Conservation (phyloP, 2,888 invertebrate species). For the Ypsolopha sequella region DNA sequence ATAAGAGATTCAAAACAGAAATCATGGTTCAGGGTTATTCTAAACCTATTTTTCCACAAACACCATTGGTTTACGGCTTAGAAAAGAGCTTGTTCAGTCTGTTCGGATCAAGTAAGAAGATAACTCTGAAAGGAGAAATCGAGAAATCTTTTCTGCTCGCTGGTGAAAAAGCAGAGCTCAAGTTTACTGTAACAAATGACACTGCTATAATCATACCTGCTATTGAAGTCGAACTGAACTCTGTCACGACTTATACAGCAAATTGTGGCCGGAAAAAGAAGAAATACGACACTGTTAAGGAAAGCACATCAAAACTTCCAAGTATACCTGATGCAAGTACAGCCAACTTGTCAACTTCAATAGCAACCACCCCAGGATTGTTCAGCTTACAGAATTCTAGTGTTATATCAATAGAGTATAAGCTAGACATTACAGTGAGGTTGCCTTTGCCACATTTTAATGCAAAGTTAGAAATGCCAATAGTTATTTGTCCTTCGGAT, state of each 20-base stretch:
- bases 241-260: constrained; percentile 7
- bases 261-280: neutral
- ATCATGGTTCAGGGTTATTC: constrained; percentile 8
- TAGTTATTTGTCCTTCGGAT: constrained; percentile 9
- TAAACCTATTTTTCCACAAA: constrained; percentile 6
- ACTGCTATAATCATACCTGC: constrained; percentile 10
- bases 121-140: constrained; percentile 10
- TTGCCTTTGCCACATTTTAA: constrained; percentile 20
- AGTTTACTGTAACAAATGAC: constrained; percentile 11
- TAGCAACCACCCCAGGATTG: constrained; percentile 5
- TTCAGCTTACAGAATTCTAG: constrained; percentile 19
- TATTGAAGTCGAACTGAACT: constrained; percentile 9
- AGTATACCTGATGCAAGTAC: neutral
- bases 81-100: constrained; percentile 8
- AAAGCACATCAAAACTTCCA: neutral
- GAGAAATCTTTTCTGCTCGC: constrained; percentile 9
- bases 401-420: constrained; percentile 16
- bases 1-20: constrained; percentile 7
- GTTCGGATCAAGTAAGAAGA: constrained; percentile 7
- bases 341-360: neutral
- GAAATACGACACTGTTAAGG: neutral
- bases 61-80: constrained; percentile 11
- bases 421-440: constrained; percentile 15
- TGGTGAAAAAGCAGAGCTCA: constrained; percentile 9
- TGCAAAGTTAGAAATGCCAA: constrained; percentile 15